Evolutionary conservation across 1,140 invertebrate species (phyloP).

Genomic region (Eumaeus atala): DNA sequence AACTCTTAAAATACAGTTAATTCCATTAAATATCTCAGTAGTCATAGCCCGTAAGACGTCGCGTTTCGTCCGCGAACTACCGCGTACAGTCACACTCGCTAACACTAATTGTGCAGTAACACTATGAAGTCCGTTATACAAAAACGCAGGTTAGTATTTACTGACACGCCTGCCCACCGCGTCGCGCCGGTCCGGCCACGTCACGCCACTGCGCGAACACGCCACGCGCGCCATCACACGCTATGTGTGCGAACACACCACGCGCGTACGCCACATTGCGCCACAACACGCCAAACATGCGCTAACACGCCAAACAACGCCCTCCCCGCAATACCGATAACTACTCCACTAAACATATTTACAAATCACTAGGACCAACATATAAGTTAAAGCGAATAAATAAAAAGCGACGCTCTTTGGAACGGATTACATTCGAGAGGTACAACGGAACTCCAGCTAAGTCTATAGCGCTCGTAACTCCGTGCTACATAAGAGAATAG

Average conservation of each 20-base stretch:
- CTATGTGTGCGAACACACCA: neutral
- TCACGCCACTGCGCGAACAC: conserved; percentile 23
- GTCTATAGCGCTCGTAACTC: conserved; percentile 14
- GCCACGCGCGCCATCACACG: conserved; percentile 19
- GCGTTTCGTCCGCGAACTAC: conserved; percentile 10
- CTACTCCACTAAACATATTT: conserved; percentile 33
- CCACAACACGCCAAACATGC: conserved; percentile 21
- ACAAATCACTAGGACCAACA: conserved; percentile 28
- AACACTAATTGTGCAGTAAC: conserved; percentile 28
- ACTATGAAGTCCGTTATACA: conserved; percentile 22
- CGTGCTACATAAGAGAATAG: neutral
- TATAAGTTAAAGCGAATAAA: conserved; percentile 60
- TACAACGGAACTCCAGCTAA: conserved; percentile 21
- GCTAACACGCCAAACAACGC: conserved; percentile 18
- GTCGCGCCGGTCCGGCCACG: conserved; percentile 24
- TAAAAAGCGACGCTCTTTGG: conserved; percentile 59
- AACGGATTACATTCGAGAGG: conserved; percentile 54
- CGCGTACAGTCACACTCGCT: conserved; percentile 25
- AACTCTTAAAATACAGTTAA: conserved; percentile 35
- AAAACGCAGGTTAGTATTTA: conserved; percentile 17
- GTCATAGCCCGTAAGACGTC: conserved; percentile 36
- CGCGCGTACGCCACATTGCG: conserved; percentile 28
- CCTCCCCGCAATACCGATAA: conserved; percentile 17
- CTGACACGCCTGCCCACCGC: conserved; percentile 27
- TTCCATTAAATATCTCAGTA: conserved; percentile 43